Evolutionary conservation across 2,797 vertebrate genomes (phyloP).

Genomic region (Muscicapa comitata): DNA sequence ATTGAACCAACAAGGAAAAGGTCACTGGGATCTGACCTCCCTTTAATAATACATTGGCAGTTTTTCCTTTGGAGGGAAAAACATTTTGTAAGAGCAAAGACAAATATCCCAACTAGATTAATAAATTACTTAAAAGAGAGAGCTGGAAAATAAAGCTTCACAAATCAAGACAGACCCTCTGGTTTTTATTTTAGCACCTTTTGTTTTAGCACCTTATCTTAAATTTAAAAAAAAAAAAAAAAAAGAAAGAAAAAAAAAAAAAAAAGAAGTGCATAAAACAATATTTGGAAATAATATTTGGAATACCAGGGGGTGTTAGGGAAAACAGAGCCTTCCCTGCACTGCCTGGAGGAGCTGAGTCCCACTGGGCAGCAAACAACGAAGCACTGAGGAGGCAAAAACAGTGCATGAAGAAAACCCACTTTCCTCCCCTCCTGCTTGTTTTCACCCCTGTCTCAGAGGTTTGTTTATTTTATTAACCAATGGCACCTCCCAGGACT

Average conservation of each 20-base stretch:
- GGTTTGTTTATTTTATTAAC: background rate
- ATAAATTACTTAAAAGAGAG: background rate
- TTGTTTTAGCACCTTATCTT: background rate
- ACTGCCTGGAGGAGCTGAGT: background rate
- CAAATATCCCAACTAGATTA: constrained; percentile 23
- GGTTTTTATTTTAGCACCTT: background rate
- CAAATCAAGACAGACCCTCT: background rate
- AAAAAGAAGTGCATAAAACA: background rate
- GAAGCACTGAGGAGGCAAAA: background rate
- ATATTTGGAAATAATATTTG: constrained; percentile 69
- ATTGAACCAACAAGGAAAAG: constrained; percentile 17
- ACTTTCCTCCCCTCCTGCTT: background rate
- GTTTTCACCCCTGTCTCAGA: background rate
- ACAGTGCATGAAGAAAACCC: accelerated
- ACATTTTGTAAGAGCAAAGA: constrained; percentile 24
- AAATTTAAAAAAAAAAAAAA: background rate
- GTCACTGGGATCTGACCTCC: background rate
- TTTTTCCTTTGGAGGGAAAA: constrained; percentile 18
- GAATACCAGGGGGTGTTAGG: background rate
- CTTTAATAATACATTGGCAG: background rate
- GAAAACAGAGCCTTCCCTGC: background rate
- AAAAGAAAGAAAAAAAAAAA: background rate
- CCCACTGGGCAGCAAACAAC: background rate
- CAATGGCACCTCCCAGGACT: background rate
- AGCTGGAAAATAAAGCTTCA: background rate